phyloP scores from a whole-genome alignment of 2,113 vertebrate species.

The Dasyurus viverrinus region DNA sequence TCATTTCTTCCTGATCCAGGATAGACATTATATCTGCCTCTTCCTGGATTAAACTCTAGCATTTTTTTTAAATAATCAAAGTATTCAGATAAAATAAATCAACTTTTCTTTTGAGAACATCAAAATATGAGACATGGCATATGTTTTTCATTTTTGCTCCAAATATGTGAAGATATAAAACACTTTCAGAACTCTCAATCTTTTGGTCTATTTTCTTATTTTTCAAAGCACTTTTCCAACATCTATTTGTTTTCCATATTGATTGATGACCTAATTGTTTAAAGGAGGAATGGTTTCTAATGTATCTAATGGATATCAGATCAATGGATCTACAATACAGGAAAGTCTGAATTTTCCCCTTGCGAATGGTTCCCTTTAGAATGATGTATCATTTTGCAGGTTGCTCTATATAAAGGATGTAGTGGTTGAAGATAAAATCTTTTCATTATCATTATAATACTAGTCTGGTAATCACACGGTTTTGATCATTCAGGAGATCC shows the following conservation, averaged over 20 bases:
- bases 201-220: constrained; percentile 25
- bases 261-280: background rate
- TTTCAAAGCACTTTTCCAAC: background rate
- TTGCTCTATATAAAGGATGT: background rate
- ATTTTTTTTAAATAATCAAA: background rate
- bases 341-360: background rate
- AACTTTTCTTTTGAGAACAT: background rate
- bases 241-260: background rate
- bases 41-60: background rate
- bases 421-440: background rate
- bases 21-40: background rate
- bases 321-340: background rate
- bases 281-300: background rate
- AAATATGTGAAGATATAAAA: background rate
- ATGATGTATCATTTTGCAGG: background rate
- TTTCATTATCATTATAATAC: background rate
- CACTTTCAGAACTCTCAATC: background rate
- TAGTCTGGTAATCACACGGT: constrained; percentile 13
- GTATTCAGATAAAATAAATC: background rate
- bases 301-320: background rate
- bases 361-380: background rate
- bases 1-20: background rate
- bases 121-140: background rate
- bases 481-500: constrained; percentile 19
- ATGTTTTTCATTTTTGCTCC: background rate